Conservation (phyloP, 2,888 invertebrate species). For the Melipona bicolor region DNA sequence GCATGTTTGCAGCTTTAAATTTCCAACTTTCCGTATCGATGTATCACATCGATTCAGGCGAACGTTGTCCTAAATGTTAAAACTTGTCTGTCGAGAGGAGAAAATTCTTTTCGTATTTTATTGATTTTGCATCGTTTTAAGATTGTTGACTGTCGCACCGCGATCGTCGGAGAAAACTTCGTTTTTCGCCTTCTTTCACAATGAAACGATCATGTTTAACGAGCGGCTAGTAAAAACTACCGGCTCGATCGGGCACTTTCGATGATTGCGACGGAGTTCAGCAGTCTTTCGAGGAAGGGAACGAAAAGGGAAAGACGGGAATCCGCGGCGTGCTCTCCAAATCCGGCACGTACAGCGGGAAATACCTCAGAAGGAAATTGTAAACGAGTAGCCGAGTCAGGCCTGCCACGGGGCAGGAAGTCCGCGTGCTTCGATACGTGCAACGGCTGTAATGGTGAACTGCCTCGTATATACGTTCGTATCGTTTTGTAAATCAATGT, state of each 20-base stretch:
- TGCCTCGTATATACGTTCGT: not conserved
- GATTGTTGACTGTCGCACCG: not conserved
- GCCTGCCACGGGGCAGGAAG: conserved; percentile 12
- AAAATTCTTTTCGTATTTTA: no score
- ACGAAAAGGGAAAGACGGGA: conserved; percentile 35
- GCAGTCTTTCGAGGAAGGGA: not conserved
- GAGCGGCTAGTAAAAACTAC: not conserved
- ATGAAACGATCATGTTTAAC: not conserved
- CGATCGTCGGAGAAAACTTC: not conserved
- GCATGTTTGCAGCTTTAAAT: no score
- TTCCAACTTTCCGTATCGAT: no score
- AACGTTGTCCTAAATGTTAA: no score
- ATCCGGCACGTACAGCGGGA: conserved; percentile 12
- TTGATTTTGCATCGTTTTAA: no score
- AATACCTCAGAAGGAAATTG: conserved; percentile 46
- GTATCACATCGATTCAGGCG: no score
- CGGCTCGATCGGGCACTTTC: conserved; percentile 9
- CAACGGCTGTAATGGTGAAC: not conserved
- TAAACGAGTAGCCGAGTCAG: not conserved
- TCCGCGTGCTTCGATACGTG: not conserved
- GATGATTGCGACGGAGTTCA: conserved; percentile 8
- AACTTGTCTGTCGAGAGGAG: no score
- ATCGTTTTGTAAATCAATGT: not conserved
- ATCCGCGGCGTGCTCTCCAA: conserved; percentile 43
- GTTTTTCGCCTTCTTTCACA: not conserved